Conservation (phyloP, 2,113 vertebrate species). For the Gobius niger region DNA sequence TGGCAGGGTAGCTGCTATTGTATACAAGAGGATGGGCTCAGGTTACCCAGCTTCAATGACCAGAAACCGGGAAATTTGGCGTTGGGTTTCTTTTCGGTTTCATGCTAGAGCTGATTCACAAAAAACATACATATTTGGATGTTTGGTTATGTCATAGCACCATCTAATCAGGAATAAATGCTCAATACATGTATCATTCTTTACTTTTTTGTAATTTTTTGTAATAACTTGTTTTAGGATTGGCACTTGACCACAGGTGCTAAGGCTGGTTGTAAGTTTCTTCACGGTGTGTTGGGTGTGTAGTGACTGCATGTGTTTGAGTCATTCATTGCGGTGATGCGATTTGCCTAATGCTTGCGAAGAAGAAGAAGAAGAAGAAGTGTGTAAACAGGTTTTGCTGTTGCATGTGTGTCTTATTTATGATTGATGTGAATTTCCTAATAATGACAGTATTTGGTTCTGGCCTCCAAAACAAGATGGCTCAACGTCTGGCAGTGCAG, state of each 20-base stretch:
- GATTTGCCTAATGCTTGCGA: constrained; percentile 23
- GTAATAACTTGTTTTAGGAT: constrained; percentile 45
- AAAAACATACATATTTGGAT: constrained; percentile 35
- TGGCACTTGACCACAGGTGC: constrained; percentile 38
- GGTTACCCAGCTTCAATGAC: constrained; percentile 75
- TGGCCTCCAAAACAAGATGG: constrained; percentile 47
- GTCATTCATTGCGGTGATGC: constrained; percentile 61
- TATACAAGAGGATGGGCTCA: constrained; percentile 68
- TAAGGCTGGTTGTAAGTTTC: constrained; percentile 70
- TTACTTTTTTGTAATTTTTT: constrained; percentile 34
- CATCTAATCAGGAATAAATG: constrained; percentile 16
- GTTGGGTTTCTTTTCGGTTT: constrained; percentile 64
- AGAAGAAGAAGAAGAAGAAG: constrained; percentile 10
- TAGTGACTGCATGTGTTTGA: constrained; percentile 67
- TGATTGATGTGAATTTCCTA: constrained; percentile 34
- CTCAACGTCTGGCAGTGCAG: constrained; percentile 37
- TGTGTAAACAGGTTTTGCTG: constrained; percentile 26
- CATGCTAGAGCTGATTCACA: constrained; percentile 41
- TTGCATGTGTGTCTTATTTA: constrained; percentile 58
- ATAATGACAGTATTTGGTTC: constrained; percentile 11
- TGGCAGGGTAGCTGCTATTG: constrained; percentile 65
- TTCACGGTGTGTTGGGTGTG: constrained; percentile 54
- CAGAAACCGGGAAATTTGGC: constrained; percentile 73
- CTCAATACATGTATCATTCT: constrained; percentile 20
- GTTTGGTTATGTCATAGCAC: neutral